Conservation (phyloP, 2,113 vertebrate species). For the Corythoichthys haematopterus region DNA sequence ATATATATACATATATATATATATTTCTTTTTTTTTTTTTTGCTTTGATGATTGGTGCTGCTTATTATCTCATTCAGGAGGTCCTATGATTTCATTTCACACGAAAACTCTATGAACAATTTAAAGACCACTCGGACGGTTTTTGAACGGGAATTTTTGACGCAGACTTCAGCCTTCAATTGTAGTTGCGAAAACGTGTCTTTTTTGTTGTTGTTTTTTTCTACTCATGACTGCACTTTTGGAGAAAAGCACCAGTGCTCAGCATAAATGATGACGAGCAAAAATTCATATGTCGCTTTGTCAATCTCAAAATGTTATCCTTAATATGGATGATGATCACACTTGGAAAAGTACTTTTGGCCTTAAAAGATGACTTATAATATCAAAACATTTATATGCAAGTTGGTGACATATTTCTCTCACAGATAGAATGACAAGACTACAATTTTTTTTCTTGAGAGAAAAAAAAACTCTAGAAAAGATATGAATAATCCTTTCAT, state of each 20-base stretch:
- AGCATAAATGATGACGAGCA: neutral
- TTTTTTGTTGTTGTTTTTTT: neutral
- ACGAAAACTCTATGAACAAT: conserved; percentile 14
- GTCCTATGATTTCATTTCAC: neutral
- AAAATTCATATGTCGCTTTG: neutral
- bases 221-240: neutral
- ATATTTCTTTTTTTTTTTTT: conserved; percentile 19
- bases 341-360: neutral
- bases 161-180: neutral
- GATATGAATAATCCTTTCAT: too few relatives aligned
- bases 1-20: conserved; percentile 26
- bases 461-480: too few relatives aligned
- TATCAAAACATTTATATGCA: neutral
- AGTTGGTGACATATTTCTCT: neutral
- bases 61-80: conserved; percentile 20
- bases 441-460: too few relatives aligned
- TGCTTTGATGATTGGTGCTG: conserved; percentile 47
- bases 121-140: neutral
- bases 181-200: neutral
- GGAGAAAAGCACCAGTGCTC: neutral
- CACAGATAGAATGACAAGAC: neutral
- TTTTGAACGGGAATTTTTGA: neutral
- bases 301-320: neutral
- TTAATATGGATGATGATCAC: neutral
- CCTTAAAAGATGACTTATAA: neutral